Percentiles rank a stretch among this genome's conserved stretches.
phyloP scores from a whole-genome alignment of 2,888 invertebrate genomes.

The Sesia bembeciformis region DNA sequence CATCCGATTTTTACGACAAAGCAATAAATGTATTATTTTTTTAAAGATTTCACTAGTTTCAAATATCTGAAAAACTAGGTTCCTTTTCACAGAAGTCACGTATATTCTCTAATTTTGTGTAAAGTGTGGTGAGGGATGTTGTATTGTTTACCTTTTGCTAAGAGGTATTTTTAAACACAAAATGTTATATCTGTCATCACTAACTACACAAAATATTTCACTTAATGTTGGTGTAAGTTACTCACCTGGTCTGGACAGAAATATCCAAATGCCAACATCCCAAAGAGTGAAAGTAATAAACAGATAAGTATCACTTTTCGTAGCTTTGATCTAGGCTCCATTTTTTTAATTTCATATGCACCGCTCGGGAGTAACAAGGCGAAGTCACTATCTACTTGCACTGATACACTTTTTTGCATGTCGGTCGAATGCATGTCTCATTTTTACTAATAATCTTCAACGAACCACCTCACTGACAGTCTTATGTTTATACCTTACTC shows the following conservation, averaged over 20 bases:
- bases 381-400: constrained; percentile 89
- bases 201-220: too few species aligned
- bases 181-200: too few species aligned
- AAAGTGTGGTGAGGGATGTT: too few species aligned
- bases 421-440: constrained; percentile 73
- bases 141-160: too few species aligned
- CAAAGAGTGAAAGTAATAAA: constrained; percentile 86
- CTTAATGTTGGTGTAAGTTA: too few species aligned
- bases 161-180: too few species aligned
- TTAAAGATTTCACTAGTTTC: too few species aligned
- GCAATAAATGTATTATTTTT: too few species aligned
- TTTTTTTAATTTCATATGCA: constrained; percentile 87
- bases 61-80: too few species aligned
- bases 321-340: constrained; percentile 88
- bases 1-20: too few species aligned
- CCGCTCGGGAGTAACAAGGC: constrained; percentile 84
- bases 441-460: constrained; percentile 42
- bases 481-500: neutral
- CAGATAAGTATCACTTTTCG: constrained; percentile 88
- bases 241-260: constrained; percentile 87
- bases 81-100: too few species aligned
- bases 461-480: neutral
- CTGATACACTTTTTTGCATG: constrained; percentile 85
- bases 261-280: constrained; percentile 91
- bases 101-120: too few species aligned